Evolutionary conservation across 2,113 vertebrate species (phyloP).

Genomic region (Pelvicachromis taeniatus): DNA sequence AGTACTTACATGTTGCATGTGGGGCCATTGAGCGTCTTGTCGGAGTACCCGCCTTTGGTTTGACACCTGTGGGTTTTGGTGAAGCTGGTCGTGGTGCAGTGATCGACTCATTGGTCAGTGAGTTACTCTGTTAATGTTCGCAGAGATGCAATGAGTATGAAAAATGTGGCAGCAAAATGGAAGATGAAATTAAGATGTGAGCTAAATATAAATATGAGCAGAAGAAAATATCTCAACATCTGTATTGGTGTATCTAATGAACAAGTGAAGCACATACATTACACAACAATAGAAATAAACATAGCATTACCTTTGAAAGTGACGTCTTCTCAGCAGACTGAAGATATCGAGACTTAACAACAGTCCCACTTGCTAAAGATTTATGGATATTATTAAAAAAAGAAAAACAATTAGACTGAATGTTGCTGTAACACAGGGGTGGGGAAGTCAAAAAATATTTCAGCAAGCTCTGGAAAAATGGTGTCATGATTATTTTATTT

Average conservation of each 20-base stretch:
- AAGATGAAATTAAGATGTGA: neutral
- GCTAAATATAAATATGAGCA: neutral
- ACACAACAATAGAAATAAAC: neutral
- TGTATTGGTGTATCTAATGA: neutral
- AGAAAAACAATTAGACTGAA: neutral
- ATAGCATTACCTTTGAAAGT: conserved; percentile 61
- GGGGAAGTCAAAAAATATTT: neutral
- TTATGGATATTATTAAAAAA: neutral
- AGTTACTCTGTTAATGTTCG: conserved; percentile 48
- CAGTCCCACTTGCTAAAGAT: conserved; percentile 48
- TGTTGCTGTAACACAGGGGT: neutral
- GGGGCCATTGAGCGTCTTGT: conserved; percentile 45
- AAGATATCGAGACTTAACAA: conserved; percentile 73
- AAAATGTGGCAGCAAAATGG: neutral
- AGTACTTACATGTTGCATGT: conserved; percentile 47
- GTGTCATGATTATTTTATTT: neutral
- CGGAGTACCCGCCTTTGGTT: conserved; percentile 35
- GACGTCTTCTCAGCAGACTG: conserved; percentile 64
- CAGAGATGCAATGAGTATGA: neutral
- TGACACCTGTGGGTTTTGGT: conserved; percentile 51
- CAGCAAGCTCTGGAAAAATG: neutral
- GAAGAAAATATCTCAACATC: neutral
- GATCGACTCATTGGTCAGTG: conserved; percentile 49
- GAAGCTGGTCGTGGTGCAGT: conserved; percentile 48
- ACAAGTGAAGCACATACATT: neutral